Evolutionary conservation across 2,888 invertebrate species (phyloP).

Genomic region (Conchocele bisecta): DNA sequence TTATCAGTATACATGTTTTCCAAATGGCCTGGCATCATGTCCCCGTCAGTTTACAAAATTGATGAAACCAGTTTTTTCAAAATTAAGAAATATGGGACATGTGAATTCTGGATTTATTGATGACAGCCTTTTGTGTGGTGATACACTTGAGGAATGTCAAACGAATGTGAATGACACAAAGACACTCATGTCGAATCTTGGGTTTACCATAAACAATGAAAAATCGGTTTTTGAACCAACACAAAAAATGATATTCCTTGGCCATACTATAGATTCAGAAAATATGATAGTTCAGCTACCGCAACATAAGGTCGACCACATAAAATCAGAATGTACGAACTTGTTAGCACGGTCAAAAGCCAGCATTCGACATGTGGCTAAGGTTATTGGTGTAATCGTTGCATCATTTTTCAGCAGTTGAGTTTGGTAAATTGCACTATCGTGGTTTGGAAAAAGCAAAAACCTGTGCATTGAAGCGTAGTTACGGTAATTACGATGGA

Average conservation of each 20-base stretch:
- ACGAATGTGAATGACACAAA: background rate
- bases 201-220: background rate
- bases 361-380: conserved; percentile 18
- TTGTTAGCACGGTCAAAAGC: background rate
- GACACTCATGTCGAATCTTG: background rate
- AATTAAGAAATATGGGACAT: too few species aligned
- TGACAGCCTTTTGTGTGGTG: too few species aligned
- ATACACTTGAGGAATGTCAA: too few species aligned
- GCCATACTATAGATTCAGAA: conserved; percentile 36
- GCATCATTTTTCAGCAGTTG: conserved; percentile 34
- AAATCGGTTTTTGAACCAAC: background rate
- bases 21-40: too few species aligned
- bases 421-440: conserved; percentile 26
- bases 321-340: conserved; percentile 4
- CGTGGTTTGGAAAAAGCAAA: conserved; percentile 26
- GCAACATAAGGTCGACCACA: background rate
- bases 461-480: background rate
- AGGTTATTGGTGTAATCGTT: conserved; percentile 25
- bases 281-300: conserved; percentile 19
- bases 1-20: too few species aligned
- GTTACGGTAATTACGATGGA: conserved; percentile 23
- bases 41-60: too few species aligned
- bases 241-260: conserved; percentile 13
- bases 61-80: too few species aligned
- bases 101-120: too few species aligned